Conservation (phyloP, 2,113 vertebrate genomes). For the Thryonomys swinderianus region DNA sequence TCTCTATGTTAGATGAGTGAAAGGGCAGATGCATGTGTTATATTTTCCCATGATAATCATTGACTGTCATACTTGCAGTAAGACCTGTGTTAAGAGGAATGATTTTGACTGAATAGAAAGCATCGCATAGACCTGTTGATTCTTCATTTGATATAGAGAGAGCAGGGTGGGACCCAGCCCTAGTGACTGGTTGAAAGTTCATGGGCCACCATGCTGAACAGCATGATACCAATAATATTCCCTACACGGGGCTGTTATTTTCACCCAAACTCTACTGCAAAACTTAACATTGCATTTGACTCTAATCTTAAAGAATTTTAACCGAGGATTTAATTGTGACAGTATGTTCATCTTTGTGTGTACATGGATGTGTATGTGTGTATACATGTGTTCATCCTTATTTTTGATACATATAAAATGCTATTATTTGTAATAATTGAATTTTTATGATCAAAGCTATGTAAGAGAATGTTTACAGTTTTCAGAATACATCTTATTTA, state of each 20-base stretch:
- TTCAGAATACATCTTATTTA: slow-evolving; percentile 79
- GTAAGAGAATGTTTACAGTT: slow-evolving; percentile 79
- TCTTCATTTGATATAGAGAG: neutral
- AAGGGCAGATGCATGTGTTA: neutral
- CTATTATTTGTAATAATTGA: slow-evolving; percentile 79
- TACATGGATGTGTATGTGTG: neutral
- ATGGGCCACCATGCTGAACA: neutral
- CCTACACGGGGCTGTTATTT: slow-evolving; percentile 11
- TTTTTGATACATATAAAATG: slow-evolving; percentile 74
- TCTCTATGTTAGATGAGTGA: neutral
- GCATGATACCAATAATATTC: neutral
- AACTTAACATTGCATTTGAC: slow-evolving; percentile 69
- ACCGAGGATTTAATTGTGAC: slow-evolving; percentile 78
- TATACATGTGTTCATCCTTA: slow-evolving; percentile 43
- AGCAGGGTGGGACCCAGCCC: rapidly evolving
- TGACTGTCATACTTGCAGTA: neutral
- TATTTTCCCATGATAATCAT: neutral
- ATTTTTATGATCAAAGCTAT: slow-evolving; percentile 84
- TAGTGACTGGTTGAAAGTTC: neutral
- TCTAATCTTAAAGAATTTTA: slow-evolving; percentile 77
- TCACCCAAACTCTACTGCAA: neutral
- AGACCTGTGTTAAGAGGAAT: neutral
- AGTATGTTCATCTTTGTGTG: slow-evolving; percentile 51
- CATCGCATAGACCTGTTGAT: neutral
- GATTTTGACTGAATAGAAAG: neutral